These are phyloP conservation scores for Labeo calbasu DNA, from an alignment of 2,797 vertebrate species.

Conservation along the genomic window DNA sequence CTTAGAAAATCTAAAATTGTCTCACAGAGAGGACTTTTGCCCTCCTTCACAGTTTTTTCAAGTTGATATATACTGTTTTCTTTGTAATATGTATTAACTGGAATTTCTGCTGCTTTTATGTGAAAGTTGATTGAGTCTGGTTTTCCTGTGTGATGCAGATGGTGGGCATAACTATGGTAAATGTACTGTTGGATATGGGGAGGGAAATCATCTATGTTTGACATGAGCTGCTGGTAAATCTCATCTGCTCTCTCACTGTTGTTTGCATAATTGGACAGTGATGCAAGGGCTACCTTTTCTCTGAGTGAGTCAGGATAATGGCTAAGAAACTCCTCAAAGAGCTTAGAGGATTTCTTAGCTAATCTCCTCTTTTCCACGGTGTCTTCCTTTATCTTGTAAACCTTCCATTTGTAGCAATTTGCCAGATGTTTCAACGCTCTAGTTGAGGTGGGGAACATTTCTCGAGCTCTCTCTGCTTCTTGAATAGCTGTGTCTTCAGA, in stretches of 20 bases:
- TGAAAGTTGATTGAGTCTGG: not conserved
- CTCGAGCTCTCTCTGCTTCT: not conserved
- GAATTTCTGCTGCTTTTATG: conserved; percentile 17
- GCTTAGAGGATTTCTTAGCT: not conserved
- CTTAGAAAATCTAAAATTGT: not conserved
- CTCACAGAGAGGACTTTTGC: not conserved
- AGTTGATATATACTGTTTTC: not conserved
- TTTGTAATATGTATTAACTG: not conserved
- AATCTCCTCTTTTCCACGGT: not conserved
- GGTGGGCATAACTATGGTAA: not conserved
- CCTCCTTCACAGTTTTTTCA: not conserved
- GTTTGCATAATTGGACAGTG: not conserved
- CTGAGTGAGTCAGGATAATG: not conserved
- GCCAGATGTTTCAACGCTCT: not conserved
- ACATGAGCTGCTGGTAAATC: conserved; percentile 2
- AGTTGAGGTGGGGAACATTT: not conserved
- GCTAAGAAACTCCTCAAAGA: not conserved
- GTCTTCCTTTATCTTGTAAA: not conserved
- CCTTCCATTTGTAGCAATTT: conserved; percentile 2
- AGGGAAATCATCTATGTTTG: not conserved
- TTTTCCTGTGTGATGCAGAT: not conserved
- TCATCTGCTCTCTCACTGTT: not conserved
- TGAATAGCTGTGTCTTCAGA: conserved; percentile 2
- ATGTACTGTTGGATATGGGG: not conserved
- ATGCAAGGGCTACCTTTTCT: not conserved